Conservation (phyloP, 2,888 invertebrate species). For the Galerucella nymphaeae region DNA sequence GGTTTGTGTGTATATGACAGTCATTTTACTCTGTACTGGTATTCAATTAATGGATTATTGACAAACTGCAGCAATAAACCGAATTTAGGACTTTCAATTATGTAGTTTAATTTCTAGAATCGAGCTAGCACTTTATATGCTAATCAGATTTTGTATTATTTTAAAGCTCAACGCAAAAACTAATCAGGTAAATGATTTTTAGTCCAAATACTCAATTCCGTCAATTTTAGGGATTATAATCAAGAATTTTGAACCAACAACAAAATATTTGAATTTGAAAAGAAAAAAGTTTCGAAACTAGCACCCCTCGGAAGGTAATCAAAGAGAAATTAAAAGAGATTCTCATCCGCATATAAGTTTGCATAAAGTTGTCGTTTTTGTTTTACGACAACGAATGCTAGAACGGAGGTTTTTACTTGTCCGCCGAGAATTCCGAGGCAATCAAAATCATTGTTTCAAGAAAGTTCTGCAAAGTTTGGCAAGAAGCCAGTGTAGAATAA, state of each 20-base stretch:
- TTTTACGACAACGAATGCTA: constrained; percentile 50
- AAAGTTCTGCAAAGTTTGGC: constrained; percentile 55
- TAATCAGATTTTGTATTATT: constrained; percentile 44
- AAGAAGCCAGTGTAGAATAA: constrained; percentile 55
- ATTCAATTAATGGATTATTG: constrained; percentile 56
- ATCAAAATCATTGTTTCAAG: constrained; percentile 60
- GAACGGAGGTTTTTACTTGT: constrained; percentile 53
- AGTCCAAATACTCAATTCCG: neutral
- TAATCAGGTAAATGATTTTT: neutral
- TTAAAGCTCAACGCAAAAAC: neutral
- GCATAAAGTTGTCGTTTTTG: constrained; percentile 56
- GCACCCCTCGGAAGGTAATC: constrained; percentile 18
- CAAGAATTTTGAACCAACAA: too few species aligned
- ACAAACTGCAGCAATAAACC: constrained; percentile 53
- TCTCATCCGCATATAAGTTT: constrained; percentile 48
- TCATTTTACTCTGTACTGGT: constrained; percentile 52
- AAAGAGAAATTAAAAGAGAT: constrained; percentile 35
- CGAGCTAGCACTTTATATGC: constrained; percentile 51
- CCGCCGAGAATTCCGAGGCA: constrained; percentile 56
- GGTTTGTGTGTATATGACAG: constrained; percentile 49
- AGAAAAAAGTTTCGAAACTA: neutral
- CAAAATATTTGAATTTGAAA: neutral
- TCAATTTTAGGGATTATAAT: neutral
- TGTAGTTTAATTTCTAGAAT: constrained; percentile 52
- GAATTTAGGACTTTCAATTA: constrained; percentile 55